These are phyloP conservation scores for Homarus gammarus DNA, from an alignment of 2,888 invertebrate species.

Conservation along the genomic window DNA sequence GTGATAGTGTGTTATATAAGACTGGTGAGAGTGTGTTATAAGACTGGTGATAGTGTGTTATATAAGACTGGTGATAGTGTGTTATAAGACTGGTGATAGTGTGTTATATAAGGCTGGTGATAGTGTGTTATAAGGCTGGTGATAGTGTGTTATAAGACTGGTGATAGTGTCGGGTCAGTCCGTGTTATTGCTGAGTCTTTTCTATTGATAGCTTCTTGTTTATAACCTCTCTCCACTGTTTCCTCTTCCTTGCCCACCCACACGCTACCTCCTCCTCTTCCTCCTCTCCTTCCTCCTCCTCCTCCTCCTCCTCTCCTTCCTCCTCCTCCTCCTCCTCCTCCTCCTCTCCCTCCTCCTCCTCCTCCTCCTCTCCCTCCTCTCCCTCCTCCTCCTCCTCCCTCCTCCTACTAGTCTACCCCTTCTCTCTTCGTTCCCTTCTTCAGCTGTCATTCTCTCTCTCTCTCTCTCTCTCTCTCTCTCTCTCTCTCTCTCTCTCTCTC, in stretches of 20 bases:
- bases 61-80: too few relatives aligned
- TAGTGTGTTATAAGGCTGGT: too few relatives aligned
- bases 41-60: too few relatives aligned
- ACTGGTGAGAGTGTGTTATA: too few relatives aligned
- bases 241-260: not conserved
- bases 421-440: not conserved
- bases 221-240: not conserved
- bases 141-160: too few relatives aligned
- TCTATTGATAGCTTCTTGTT: too few relatives aligned
- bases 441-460: not conserved
- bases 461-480: not conserved
- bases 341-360: not conserved
- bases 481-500: slow-evolving; percentile 3
- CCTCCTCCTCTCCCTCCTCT: not conserved
- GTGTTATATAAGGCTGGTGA: too few relatives aligned
- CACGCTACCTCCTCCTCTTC: not conserved
- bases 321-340: not conserved
- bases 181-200: too few relatives aligned
- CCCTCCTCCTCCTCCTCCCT: not conserved
- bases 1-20: too few relatives aligned
- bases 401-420: not conserved
- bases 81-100: too few relatives aligned
- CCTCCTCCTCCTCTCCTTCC: not conserved
- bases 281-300: not conserved
- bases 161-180: too few relatives aligned